Conservation (phyloP, 2,113 vertebrate genomes). For the Podilymbus podiceps region DNA sequence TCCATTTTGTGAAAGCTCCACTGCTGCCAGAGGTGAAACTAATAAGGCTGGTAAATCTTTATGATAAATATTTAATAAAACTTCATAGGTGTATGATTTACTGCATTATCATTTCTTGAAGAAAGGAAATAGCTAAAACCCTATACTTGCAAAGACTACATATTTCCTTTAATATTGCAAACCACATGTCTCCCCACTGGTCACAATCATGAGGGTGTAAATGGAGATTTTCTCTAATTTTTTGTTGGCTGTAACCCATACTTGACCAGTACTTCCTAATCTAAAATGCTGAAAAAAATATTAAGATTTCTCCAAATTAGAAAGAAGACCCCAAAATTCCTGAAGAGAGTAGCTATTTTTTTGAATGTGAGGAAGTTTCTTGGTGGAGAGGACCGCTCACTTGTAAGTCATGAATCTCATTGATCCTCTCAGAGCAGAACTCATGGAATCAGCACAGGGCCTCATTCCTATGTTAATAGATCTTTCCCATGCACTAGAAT, state of each 20-base stretch:
- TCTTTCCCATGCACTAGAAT: background rate
- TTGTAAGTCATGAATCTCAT: background rate
- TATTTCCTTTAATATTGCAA: background rate
- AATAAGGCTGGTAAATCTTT: slow-evolving; percentile 40
- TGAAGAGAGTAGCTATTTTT: background rate
- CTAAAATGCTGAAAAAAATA: background rate
- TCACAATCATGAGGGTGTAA: background rate
- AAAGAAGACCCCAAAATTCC: background rate
- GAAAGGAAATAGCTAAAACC: slow-evolving; percentile 2
- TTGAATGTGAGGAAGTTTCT: background rate
- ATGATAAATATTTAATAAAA: slow-evolving; percentile 60
- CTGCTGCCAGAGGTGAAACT: slow-evolving; percentile 33
- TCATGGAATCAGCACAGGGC: background rate
- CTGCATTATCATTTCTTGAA: slow-evolving; percentile 18
- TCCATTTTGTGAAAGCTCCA: slow-evolving; percentile 1
- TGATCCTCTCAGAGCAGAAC: background rate
- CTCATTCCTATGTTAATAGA: background rate
- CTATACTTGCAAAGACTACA: background rate
- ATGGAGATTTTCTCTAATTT: background rate
- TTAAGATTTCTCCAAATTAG: background rate
- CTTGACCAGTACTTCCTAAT: background rate
- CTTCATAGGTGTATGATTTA: slow-evolving; percentile 39
- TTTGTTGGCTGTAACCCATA: background rate
- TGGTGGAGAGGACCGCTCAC: background rate
- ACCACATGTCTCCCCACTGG: background rate